phyloP scores from a whole-genome alignment of 2,113 vertebrate genomes.

The Chitala chitala region DNA sequence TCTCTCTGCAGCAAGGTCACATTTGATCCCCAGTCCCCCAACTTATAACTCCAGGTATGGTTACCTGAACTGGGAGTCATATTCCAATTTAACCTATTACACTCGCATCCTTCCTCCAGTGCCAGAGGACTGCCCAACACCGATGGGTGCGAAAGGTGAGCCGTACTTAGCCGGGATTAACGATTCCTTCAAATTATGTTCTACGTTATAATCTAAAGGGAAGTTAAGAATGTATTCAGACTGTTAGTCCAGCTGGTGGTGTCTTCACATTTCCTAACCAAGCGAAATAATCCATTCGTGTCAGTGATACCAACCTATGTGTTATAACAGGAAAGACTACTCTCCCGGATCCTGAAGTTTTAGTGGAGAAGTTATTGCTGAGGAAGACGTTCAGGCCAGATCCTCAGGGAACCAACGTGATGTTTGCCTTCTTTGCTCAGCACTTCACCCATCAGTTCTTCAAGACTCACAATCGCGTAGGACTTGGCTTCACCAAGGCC shows the following conservation, averaged over 20 bases:
- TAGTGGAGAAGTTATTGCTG: constrained; percentile 69
- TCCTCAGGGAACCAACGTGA: constrained; percentile 79
- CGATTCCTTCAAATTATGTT: background rate
- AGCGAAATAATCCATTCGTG: too few species aligned
- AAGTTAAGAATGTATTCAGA: too few species aligned
- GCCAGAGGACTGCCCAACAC: constrained; percentile 77
- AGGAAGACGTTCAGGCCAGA: constrained; percentile 75
- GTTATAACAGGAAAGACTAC: constrained; percentile 72
- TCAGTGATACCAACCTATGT: too few species aligned
- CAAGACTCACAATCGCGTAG: constrained; percentile 74
- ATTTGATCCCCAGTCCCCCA: constrained; percentile 84
- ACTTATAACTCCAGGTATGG: constrained; percentile 81
- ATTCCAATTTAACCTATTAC: constrained; percentile 81
- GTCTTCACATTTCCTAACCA: too few species aligned
- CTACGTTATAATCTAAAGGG: too few species aligned
- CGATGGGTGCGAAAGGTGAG: constrained; percentile 85
- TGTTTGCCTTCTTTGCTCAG: constrained; percentile 96
- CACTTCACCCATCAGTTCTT: constrained; percentile 98
- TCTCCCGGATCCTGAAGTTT: constrained; percentile 70
- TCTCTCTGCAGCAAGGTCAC: constrained; percentile 66
- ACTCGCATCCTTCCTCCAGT: constrained; percentile 83
- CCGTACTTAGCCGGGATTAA: background rate
- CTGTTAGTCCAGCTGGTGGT: too few species aligned
- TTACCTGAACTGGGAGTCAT: constrained; percentile 90
- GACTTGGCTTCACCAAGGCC: constrained; percentile 79